Base-by-base conservation (phyloP, 2,888 invertebrate genomes). In the Pseudanteris insignis region DNA sequence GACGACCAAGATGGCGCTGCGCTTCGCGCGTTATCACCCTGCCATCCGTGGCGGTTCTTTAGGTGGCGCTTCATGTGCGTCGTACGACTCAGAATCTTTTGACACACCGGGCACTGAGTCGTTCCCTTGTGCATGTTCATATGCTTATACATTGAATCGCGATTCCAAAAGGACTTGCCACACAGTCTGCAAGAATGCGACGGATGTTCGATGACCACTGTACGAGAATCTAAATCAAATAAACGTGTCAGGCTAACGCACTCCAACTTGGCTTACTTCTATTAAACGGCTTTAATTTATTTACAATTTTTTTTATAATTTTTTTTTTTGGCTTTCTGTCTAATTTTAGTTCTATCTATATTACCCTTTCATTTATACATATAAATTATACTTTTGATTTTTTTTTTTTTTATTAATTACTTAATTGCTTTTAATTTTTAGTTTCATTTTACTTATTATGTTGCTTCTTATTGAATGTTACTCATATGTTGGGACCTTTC, bases 61-160 rank as follows among this genome's bases (percentile, higher is more conserved):
- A 79, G 74, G 67, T 79, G 79, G 51, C 79, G 78, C 70, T 79
- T 79, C 79, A 79, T 79, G 70, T 79, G 79, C 65, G 79, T 79
- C 60, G 79, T 79, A 68, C 82, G 81, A 68, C 82, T 82, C 66
- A 83, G 74, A 60, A 83, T 81, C 70, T 81, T 81, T 66, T 80
- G 78, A 70, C 83, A 83, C 58, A 82, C 77, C 47, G 78, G 78
- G 69, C 83, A 83, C 70, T 81, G 80, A 54, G 83, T 82, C 65
- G 80, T 81, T 33, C 83, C 83, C 64, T 80, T 78, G 74, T 83
- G 83, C 71, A 80, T 79, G 64, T 82, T 82, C 77, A 82, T 81
- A 75, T 83, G 83, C 70, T 82, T 82, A 72, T 81, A 81, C 75
- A 83, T 78, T 71, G 82, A 82, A 72, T 82, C 79, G 68, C 81